Evolutionary conservation across 2,797 vertebrate genomes (phyloP).

Genomic region (Apogon talboti): DNA sequence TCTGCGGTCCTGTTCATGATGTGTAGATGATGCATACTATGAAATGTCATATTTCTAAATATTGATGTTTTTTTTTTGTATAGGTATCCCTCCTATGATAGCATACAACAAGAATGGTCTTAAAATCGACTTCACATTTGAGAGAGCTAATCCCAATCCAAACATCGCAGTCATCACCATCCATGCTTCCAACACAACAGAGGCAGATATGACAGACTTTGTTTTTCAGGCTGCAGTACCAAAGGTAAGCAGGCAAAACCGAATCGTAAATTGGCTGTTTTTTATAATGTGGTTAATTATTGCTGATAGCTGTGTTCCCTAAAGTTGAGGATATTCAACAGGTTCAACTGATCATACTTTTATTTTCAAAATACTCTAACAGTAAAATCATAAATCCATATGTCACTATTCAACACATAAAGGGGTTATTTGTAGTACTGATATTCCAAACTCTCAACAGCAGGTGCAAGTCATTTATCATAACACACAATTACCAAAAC

Average conservation of each 20-base stretch:
- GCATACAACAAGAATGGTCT: constrained; percentile 99
- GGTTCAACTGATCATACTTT: too few species aligned
- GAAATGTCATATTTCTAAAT: constrained; percentile 17
- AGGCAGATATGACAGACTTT: constrained; percentile 98
- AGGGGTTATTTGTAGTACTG: too few species aligned
- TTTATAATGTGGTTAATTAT: too few species aligned
- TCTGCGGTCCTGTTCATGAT: constrained; percentile 9
- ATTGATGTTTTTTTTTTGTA: constrained; percentile 8
- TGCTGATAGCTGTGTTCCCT: too few species aligned
- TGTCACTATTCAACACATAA: too few species aligned
- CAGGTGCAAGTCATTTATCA: too few species aligned
- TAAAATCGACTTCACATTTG: constrained; percentile 99
- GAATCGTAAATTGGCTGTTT: too few species aligned
- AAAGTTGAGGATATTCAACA: too few species aligned
- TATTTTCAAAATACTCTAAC: too few species aligned
- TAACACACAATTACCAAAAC: too few species aligned
- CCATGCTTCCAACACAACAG: constrained; percentile 96
- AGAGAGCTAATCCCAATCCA: constrained; percentile 96
- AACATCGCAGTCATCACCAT: constrained; percentile 98
- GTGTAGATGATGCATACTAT: neutral
- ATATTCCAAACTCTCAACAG: too few species aligned
- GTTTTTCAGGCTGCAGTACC: constrained; percentile 99
- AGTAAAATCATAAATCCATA: too few species aligned
- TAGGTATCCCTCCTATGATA: constrained; percentile 96
- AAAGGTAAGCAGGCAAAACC: constrained; percentile 87